Percentiles rank a stretch among this genome's conserved stretches.
Evolutionary conservation across 2,113 vertebrate species (phyloP).

Genomic region (Calypte anna): DNA sequence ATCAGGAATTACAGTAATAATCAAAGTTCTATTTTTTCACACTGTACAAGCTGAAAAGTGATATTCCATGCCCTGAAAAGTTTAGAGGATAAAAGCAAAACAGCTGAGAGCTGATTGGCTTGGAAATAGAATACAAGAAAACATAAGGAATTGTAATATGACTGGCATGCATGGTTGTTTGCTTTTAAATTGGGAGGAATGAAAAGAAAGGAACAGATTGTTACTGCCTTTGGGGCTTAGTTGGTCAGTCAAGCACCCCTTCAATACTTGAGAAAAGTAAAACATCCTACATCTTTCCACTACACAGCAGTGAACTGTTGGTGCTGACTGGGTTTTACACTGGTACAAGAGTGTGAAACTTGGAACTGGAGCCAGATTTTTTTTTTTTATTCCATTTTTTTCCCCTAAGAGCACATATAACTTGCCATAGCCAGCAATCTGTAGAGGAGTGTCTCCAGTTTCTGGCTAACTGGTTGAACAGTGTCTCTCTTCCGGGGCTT

Average conservation of each 20-base stretch:
- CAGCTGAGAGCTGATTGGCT: background rate
- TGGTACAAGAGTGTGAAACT: background rate
- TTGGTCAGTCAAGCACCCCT: background rate
- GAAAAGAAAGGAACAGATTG: background rate
- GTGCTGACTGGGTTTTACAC: background rate
- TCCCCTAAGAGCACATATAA: background rate
- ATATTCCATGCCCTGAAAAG: background rate
- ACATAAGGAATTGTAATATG: background rate
- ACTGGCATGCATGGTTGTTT: background rate
- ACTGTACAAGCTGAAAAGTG: slow-evolving; percentile 1
- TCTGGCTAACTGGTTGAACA: background rate
- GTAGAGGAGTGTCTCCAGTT: background rate
- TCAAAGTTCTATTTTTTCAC: background rate
- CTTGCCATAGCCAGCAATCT: background rate
- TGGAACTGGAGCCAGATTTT: background rate
- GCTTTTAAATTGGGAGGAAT: background rate
- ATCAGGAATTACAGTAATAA: background rate
- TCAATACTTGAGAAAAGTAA: background rate
- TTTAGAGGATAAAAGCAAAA: slow-evolving; percentile 7
- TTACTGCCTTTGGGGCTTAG: background rate
- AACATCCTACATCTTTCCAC: background rate
- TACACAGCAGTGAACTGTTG: background rate
- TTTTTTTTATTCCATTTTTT: no score
- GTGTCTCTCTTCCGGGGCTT: background rate
- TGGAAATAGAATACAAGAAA: slow-evolving; percentile 15